A percentile compares a stretch with the other conserved stretches of the same genome.
phyloP scores from a whole-genome alignment of 2,888 invertebrate species.

The Selenia dentaria region DNA sequence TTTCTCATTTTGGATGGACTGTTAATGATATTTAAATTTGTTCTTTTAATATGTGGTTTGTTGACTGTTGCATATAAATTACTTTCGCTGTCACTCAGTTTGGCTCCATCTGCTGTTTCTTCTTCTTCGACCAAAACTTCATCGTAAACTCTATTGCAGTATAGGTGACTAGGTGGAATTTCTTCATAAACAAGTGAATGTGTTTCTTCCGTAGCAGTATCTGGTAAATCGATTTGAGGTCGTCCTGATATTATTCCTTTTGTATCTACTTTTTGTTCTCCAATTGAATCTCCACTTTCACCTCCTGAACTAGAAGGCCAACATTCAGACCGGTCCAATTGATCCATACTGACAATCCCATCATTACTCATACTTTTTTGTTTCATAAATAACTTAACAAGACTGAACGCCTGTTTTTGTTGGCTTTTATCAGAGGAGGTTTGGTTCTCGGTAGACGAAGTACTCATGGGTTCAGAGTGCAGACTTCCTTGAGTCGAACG shows the following conservation, averaged over 20 bases:
- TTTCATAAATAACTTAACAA: slow-evolving; percentile 95
- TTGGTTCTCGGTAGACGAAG: slow-evolving; percentile 80
- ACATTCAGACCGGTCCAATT: slow-evolving; percentile 89
- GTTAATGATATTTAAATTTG: slow-evolving; percentile 82
- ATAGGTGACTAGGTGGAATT: slow-evolving; percentile 59
- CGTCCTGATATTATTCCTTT: slow-evolving; percentile 56
- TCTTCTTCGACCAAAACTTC: slow-evolving; percentile 78
- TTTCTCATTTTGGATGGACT: slow-evolving; percentile 71
- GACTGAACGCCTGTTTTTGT: slow-evolving; percentile 87
- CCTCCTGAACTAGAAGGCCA: slow-evolving; percentile 89
- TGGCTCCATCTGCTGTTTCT: slow-evolving; percentile 69
- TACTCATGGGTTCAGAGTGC: slow-evolving; percentile 81
- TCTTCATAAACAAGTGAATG: slow-evolving; percentile 69
- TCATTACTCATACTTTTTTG: slow-evolving; percentile 94
- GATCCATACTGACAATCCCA: slow-evolving; percentile 90
- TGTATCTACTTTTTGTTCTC: slow-evolving; percentile 67
- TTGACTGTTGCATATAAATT: slow-evolving; percentile 79
- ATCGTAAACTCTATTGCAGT: slow-evolving; percentile 72
- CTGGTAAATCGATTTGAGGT: slow-evolving; percentile 82
- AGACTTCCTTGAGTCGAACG: slow-evolving; percentile 72
- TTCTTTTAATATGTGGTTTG: slow-evolving; percentile 69
- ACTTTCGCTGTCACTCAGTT: slow-evolving; percentile 69
- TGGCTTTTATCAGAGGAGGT: slow-evolving; percentile 78
- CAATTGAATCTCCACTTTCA: slow-evolving; percentile 85
- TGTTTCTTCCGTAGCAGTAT: slow-evolving; percentile 75